A percentile compares a stretch with the other conserved stretches of the same genome.
phyloP scores from a whole-genome alignment of 64 coral and sea anemone species.

The Montipora efflorescens region DNA sequence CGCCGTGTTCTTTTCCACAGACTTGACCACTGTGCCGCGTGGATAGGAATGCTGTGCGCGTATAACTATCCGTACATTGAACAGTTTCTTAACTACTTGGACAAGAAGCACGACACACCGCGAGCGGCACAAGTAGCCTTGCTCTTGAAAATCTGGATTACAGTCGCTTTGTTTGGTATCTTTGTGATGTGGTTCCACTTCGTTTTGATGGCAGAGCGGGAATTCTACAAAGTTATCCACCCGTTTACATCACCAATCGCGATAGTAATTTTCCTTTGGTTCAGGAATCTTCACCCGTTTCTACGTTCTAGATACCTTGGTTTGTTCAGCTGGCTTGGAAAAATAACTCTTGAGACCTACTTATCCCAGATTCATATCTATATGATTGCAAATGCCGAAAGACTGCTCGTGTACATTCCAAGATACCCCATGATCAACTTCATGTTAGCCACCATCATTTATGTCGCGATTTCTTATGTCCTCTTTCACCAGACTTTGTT shows the following conservation, averaged over 20 bases:
- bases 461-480: conserved; percentile 85
- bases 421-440: conserved; percentile 98
- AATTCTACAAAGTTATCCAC: conserved; percentile 84
- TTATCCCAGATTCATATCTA: conserved; percentile 99
- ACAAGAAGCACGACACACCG: conserved; percentile 74
- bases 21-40: conserved; percentile 90
- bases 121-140: conserved; percentile 37
- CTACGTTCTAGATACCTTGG: conserved; percentile 80
- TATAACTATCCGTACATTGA: conserved; percentile 99
- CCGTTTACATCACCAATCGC: conserved; percentile 85
- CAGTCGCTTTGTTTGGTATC: conserved; percentile 36
- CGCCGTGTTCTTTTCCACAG: conserved; percentile 33
- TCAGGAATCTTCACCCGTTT: conserved; percentile 83
- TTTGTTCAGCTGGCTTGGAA: conserved; percentile 96
- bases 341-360: conserved; percentile 92
- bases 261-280: conserved; percentile 87
- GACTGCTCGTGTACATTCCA: conserved; percentile 75
- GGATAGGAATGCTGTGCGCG: conserved; percentile 96
- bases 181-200: conserved; percentile 82
- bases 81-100: conserved; percentile 81
- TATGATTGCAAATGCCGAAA: conserved; percentile 93
- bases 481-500: conserved; percentile 95
- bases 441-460: conserved; percentile 77
- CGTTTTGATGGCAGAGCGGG: conserved; percentile 68
- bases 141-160: conserved; percentile 74